Evolutionary conservation across 2,113 vertebrate genomes (phyloP), one percentile per base, ranked within the genome.

Genomic region (Rhinoderma darwinii): DNA sequence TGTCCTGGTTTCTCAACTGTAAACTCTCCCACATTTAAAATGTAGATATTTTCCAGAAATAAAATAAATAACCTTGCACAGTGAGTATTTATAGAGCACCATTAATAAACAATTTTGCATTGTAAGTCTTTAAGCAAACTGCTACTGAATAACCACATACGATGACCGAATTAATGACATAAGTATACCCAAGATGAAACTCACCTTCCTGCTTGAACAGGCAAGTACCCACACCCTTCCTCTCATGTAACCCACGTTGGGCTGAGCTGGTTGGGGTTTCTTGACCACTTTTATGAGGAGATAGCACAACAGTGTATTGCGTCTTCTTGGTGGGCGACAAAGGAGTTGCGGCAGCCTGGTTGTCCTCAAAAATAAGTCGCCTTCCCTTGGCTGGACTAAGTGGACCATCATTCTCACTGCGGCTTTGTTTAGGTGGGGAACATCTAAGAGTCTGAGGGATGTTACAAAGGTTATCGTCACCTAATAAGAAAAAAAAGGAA

Each of bases 401-500:
- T 35, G 91, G 94, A 0, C 81, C 89, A 51, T 96, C 89, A 51
- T 96, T 96, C 87, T 96, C 89, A 30, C 93, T 92, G 75, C 91
- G 93, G 89, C 91, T 92, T 89, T 94, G 95, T 88, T 99, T 99
- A 2, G 95, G 93, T 0, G 98, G 98, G 0, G 98, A 97, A 39
- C 95, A 94, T 35, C 89, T 74, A 50, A 92, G 47, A n/a, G 89
- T n/a, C 0, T 41, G 82, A 4, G 92, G 91, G 3, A 96, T 84
- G 66, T 99, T 99, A 91, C 96, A 97, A 30, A 94, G 89, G 47
- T 98, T 99, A 22, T 99, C 98, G 0, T 96, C 96, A 12, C 96
- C 97, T 99, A 88, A 11, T 83, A 63, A 1, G 37, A 27, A 50
- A 43, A 82, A n/a, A 27, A 50, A 18, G 25, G 5, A 37, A 30